phyloP scores from a whole-genome alignment of 2,888 invertebrate genomes.

The Aelia acuminata region DNA sequence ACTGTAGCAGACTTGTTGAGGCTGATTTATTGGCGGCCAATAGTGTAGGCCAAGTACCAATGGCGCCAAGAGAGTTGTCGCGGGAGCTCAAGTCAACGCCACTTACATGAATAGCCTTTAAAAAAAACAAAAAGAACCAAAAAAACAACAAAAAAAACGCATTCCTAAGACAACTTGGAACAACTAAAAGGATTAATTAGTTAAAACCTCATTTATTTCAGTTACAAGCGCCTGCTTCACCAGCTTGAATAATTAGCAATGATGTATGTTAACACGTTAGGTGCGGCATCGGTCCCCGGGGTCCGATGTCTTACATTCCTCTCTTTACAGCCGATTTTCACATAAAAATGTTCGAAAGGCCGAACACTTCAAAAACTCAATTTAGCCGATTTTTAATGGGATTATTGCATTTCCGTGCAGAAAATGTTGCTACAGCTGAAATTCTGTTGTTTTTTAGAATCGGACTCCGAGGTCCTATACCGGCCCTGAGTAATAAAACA shows the following conservation, averaged over 20 bases:
- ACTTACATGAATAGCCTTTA: background rate
- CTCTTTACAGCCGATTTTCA: no score
- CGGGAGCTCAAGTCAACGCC: background rate
- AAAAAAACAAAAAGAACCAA: background rate
- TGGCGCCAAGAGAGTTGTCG: background rate
- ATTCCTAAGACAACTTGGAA: background rate
- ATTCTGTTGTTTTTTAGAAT: no score
- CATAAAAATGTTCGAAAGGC: no score
- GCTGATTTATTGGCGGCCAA: background rate
- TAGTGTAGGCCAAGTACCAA: background rate
- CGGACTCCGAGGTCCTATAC: no score
- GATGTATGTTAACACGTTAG: no score
- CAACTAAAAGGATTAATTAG: background rate
- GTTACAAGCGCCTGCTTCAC: background rate
- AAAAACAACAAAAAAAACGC: background rate
- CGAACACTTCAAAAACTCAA: no score
- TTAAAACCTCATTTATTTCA: background rate
- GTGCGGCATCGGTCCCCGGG: no score
- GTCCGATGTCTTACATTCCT: no score
- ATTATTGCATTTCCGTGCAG: no score
- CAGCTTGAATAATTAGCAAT: background rate
- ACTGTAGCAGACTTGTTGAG: background rate
- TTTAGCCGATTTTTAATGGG: no score
- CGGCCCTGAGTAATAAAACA: no score
- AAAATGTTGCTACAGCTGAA: no score